Evolutionary conservation across 1,140 invertebrate genomes (phyloP).

Genomic region (Drosophila willistoni): DNA sequence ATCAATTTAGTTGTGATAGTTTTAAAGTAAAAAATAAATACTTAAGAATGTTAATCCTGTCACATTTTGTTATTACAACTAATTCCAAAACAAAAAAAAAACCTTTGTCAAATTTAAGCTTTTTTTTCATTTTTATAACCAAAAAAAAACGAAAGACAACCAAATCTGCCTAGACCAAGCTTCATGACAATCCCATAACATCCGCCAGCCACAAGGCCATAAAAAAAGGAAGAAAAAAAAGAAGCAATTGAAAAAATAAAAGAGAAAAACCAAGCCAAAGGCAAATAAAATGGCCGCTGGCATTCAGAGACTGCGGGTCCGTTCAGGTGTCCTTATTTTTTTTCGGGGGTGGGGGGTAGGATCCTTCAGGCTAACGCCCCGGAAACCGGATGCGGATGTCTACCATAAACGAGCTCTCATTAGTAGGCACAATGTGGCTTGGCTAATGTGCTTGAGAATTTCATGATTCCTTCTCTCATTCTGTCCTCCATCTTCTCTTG

Average conservation of each 20-base stretch:
- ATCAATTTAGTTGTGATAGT: too few relatives aligned
- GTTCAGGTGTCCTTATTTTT: conserved; percentile 28
- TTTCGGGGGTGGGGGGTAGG: neutral
- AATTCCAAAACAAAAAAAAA: neutral
- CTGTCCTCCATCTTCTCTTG: neutral
- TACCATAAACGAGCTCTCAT: conserved; percentile 68
- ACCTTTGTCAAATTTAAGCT: conserved; percentile 29
- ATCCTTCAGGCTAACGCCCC: conserved; percentile 29
- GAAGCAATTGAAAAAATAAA: conserved; percentile 8
- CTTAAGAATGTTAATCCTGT: neutral
- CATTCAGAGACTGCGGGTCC: conserved; percentile 15
- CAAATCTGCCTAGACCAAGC: conserved; percentile 37
- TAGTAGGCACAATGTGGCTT: conserved; percentile 67
- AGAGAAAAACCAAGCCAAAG: conserved; percentile 1
- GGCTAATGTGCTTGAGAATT: conserved; percentile 47
- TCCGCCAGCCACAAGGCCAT: conserved; percentile 27
- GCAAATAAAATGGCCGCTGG: conserved; percentile 38
- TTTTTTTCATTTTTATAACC: too few relatives aligned
- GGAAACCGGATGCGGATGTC: conserved; percentile 65
- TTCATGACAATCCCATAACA: conserved; percentile 44
- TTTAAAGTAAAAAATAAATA: neutral
- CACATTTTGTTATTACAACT: neutral
- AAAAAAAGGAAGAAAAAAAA: conserved; percentile 25
- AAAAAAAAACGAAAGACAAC: conserved; percentile 2
- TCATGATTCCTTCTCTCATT: conserved; percentile 1